phyloP scores from a whole-genome alignment of 2,113 vertebrate genomes.

The Xiphophorus maculatus region DNA sequence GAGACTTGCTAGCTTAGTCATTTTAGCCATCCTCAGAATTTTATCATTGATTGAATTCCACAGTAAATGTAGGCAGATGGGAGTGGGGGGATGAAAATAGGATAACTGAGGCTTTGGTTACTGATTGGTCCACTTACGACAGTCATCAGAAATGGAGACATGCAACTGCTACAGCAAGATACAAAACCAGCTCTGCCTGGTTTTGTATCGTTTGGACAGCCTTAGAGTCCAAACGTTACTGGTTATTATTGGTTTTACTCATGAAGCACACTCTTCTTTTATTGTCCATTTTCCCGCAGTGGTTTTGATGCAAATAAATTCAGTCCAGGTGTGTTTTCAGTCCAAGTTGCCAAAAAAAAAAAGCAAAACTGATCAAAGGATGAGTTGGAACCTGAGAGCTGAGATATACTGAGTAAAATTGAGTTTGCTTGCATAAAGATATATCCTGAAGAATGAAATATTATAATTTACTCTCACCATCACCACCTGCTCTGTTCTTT shows the following conservation, averaged over 20 bases:
- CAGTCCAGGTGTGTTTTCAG: conserved; percentile 39
- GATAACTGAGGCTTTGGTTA: too few relatives aligned
- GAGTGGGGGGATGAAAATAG: too few relatives aligned
- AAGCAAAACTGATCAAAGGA: conserved; percentile 1
- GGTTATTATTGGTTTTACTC: background rate
- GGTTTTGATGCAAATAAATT: background rate
- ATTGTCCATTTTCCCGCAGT: background rate
- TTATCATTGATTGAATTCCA: too few relatives aligned
- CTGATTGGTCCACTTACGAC: too few relatives aligned
- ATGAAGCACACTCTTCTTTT: background rate
- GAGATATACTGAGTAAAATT: background rate
- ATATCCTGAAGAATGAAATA: background rate
- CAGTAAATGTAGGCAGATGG: too few relatives aligned
- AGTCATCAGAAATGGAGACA: background rate
- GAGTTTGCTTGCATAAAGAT: background rate
- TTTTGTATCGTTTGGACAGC: too few relatives aligned
- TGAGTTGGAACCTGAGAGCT: background rate
- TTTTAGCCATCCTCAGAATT: too few relatives aligned
- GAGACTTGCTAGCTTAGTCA: too few relatives aligned
- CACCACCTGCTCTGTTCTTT: conserved; percentile 14
- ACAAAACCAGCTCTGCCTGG: background rate
- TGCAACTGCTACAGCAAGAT: background rate
- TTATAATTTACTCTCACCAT: conserved; percentile 18
- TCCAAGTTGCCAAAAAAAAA: conserved; percentile 23
- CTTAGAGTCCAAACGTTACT: background rate